Conservation (phyloP, 2,888 invertebrate genomes). For the Cheilosia vulpina region DNA sequence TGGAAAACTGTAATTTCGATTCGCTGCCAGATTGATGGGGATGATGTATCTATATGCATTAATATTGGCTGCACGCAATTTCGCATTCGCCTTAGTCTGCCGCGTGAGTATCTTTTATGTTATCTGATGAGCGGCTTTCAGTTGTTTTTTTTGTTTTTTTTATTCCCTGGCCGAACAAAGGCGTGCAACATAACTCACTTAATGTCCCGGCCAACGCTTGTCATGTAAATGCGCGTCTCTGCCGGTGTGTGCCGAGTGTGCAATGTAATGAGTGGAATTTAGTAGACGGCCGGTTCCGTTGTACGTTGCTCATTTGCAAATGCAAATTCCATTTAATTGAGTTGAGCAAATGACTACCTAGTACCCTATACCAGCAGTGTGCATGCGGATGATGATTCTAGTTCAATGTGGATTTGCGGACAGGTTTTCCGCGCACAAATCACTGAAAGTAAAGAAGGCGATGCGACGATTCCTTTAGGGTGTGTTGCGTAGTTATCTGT, state of each 20-base stretch:
- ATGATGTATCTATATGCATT: conserved; percentile 46
- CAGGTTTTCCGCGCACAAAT: conserved; percentile 36
- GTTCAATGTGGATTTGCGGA: conserved; percentile 27
- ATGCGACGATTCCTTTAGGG: conserved; percentile 35
- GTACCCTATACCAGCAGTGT: neutral
- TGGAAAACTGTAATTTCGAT: conserved; percentile 44
- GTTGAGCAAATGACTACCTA: conserved; percentile 42
- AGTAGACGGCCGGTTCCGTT: conserved; percentile 52
- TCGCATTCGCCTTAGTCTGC: conserved; percentile 46
- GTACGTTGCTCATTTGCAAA: conserved; percentile 57
- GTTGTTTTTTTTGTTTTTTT: neutral
- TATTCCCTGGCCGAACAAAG: conserved; percentile 22
- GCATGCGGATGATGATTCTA: conserved; percentile 29
- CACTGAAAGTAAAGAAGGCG: conserved; percentile 9
- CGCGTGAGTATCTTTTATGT: conserved; percentile 28
- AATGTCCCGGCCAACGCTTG: conserved; percentile 51
- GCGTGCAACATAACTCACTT: conserved; percentile 46
- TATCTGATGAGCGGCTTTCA: neutral
- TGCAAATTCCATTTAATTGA: conserved; percentile 59
- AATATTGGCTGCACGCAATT: conserved; percentile 55
- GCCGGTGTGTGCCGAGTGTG: neutral
- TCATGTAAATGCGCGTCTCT: conserved; percentile 32
- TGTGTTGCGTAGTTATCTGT: conserved; percentile 4
- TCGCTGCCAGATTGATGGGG: conserved; percentile 26
- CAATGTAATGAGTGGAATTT: conserved; percentile 41